phyloP scores from a whole-genome alignment of 2,113 vertebrate genomes.

The Aleadryas rufinucha region DNA sequence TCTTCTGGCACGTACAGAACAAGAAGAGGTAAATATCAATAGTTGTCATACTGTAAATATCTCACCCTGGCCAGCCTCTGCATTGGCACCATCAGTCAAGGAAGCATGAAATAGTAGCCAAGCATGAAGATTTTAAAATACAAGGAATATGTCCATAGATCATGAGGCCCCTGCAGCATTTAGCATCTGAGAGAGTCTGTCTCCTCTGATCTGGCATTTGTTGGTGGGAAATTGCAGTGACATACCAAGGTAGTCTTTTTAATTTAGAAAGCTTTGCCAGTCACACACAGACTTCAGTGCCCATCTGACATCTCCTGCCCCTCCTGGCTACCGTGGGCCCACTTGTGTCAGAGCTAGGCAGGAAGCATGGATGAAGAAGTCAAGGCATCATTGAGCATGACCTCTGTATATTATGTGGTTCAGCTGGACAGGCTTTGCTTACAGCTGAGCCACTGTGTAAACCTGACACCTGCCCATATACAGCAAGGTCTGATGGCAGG shows the following conservation, averaged over 20 bases:
- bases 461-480: background rate
- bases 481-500: background rate
- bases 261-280: slow-evolving; percentile 2
- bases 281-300: background rate
- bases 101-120: background rate
- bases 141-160: background rate
- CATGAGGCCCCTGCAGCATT: background rate
- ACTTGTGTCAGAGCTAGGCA: background rate
- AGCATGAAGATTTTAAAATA: background rate
- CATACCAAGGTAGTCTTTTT: background rate
- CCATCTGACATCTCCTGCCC: background rate
- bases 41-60: background rate
- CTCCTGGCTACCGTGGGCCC: background rate
- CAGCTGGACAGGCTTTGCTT: background rate
- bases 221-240: background rate
- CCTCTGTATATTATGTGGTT: background rate
- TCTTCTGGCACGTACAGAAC: background rate
- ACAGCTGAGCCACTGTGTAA: background rate
- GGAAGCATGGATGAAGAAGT: background rate
- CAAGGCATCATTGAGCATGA: background rate
- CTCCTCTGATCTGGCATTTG: background rate
- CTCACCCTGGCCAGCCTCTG: background rate
- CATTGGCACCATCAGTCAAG: background rate
- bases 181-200: background rate
- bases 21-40: background rate